Percentiles rank a stretch among this genome's conserved stretches.
Conservation (phyloP, 2,888 invertebrate species). For the Onchidella celtica region DNA sequence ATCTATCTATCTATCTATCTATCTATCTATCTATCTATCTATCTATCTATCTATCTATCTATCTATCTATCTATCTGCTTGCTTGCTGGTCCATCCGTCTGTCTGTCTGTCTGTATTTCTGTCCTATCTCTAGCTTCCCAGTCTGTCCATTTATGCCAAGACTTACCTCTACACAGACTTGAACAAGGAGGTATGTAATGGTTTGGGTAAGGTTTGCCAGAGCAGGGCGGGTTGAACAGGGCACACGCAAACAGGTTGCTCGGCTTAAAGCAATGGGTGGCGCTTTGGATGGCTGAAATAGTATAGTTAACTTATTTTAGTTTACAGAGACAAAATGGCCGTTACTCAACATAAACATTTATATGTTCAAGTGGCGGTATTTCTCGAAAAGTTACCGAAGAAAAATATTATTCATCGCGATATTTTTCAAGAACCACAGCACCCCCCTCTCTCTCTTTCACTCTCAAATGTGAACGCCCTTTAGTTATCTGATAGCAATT, state of each 20-base stretch:
- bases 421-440: too few relatives aligned
- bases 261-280: slow-evolving; percentile 69
- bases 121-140: neutral
- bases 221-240: slow-evolving; percentile 67
- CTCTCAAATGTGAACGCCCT: too few relatives aligned
- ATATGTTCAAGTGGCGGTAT: too few relatives aligned
- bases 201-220: slow-evolving; percentile 56
- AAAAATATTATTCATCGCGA: too few relatives aligned
- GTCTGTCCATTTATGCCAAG: neutral
- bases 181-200: slow-evolving; percentile 70
- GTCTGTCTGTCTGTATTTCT: neutral
- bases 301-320: too few relatives aligned
- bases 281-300: slow-evolving; percentile 54
- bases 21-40: neutral
- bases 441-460: too few relatives aligned
- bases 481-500: too few relatives aligned
- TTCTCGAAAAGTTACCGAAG: too few relatives aligned
- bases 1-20: neutral
- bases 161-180: slow-evolving; percentile 70
- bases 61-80: neutral
- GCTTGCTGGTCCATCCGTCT: neutral
- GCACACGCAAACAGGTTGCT: slow-evolving; percentile 65
- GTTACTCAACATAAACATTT: too few relatives aligned
- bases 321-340: too few relatives aligned
- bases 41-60: neutral